Evolutionary conservation across 2,113 vertebrate species (phyloP), one percentile per base, ranked within the genome.

Genomic region (Progne subis): DNA sequence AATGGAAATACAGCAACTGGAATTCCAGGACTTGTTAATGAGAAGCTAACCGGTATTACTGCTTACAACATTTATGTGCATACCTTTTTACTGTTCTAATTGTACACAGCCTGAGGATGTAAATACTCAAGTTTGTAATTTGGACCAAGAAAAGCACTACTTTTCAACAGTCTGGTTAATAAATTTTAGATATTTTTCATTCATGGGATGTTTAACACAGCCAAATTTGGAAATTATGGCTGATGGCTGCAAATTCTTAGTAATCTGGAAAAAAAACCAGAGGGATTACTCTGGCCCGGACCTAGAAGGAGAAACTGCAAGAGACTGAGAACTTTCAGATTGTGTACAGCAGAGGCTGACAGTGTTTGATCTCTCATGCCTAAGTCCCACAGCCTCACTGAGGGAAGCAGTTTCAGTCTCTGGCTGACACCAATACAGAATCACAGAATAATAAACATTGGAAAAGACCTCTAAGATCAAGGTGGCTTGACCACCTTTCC

Each of bases 281-380:
- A 76, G 17, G 39, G 16, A 41, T 68, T 81, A 71, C 46, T 94
- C 50, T 86, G 71, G 29, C 39, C 65, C 41, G 88, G 52, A 79
- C 11, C 59, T 77, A 63, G 20, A 59, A 83, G 8, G 6, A 67
- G 50, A 47, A 81, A 67, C 29, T 75, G 60, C 14, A 46, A 50
- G 50, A 75, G 46, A 59, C 12, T 0, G 5, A 74, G 67, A 85
- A 50, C 20, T 69, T 47, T 47, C n/a, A 0, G 0, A 16, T 0
- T 78, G 71, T 11, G 8, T 29, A 37, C 9, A 43, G 31, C 49
- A 86, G 64, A 47, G 60, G 12, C 1, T 70, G 43, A 64, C 23
- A 65, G 21, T 11, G 3, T 67, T 71, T 2, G 9, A 55, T 49
- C 64, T 95, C 31, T 70, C 8, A 2, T 0, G 11, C 16, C 4